phyloP scores from a whole-genome alignment of 2,797 vertebrate genomes.

The Natrix natrix region DNA sequence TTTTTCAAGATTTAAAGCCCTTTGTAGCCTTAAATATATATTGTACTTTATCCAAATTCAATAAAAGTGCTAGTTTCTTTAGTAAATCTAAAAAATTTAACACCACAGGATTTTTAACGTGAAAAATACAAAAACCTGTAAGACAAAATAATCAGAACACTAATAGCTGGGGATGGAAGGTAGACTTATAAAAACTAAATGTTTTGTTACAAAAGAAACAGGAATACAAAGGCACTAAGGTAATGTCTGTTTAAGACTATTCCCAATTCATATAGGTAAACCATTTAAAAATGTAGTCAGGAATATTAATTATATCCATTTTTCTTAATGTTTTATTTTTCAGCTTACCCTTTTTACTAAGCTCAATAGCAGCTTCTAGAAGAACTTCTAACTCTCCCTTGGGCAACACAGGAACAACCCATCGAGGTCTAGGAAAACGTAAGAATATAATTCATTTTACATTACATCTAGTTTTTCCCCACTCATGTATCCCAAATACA shows the following conservation, averaged over 20 bases:
- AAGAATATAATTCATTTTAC: not conserved
- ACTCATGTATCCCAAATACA: not conserved
- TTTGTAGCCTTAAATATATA: not conserved
- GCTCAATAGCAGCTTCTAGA: conserved; percentile 99
- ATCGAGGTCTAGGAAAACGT: conserved; percentile 86
- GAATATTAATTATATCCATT: not conserved
- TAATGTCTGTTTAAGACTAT: not conserved
- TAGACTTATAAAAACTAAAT: not conserved
- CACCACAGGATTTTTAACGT: not conserved
- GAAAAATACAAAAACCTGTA: not conserved
- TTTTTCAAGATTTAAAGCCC: not conserved
- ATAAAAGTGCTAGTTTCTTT: not conserved
- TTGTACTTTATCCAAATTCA: not conserved
- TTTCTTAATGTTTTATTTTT: conserved; percentile 17
- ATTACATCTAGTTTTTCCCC: not conserved
- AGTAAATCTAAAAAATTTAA: not conserved
- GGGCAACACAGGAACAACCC: conserved; percentile 99
- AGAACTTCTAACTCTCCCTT: conserved; percentile 99
- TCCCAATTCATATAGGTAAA: not conserved
- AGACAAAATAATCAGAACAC: not conserved
- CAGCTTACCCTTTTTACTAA: conserved; percentile 97
- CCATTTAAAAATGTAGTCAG: not conserved
- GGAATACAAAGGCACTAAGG: not conserved
- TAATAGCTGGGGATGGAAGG: too few species aligned
- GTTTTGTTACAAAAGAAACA: not conserved